Conservation (phyloP, 2,113 vertebrate species). For the Callopanchax toddi region DNA sequence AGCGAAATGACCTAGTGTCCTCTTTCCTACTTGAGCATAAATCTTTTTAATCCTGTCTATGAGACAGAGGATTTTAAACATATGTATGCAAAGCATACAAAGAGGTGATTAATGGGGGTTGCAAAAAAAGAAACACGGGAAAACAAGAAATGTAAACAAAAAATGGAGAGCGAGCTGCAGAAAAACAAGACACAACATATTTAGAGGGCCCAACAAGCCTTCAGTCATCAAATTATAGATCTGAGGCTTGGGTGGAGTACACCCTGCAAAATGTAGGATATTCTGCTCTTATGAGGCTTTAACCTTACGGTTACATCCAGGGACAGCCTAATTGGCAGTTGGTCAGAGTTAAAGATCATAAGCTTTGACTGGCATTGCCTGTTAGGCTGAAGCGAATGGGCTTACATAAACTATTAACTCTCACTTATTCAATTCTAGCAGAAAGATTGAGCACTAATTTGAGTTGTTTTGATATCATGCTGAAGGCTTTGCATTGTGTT, state of each 20-base stretch:
- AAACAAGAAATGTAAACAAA: constrained; percentile 11
- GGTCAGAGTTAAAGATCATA: constrained; percentile 72
- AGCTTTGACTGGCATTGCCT: constrained; percentile 61
- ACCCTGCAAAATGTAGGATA: constrained; percentile 66
- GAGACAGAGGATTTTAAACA: constrained; percentile 14
- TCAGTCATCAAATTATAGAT: constrained; percentile 76
- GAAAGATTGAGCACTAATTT: neutral
- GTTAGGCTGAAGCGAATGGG: constrained; percentile 30
- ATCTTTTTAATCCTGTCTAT: constrained; percentile 47
- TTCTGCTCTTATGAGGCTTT: constrained; percentile 53
- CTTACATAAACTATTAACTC: constrained; percentile 13
- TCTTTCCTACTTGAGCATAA: constrained; percentile 37
- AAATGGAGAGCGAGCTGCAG: constrained; percentile 25
- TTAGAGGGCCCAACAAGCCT: constrained; percentile 63
- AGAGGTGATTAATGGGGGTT: neutral
- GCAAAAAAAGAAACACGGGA: neutral
- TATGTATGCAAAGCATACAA: neutral
- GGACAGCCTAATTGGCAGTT: constrained; percentile 77
- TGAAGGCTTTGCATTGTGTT: neutral
- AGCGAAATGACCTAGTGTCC: constrained; percentile 41
- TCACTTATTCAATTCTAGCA: constrained; percentile 17
- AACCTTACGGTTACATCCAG: constrained; percentile 53
- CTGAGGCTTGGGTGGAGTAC: constrained; percentile 71
- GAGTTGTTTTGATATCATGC: neutral
- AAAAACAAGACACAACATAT: constrained; percentile 55